phyloP scores from a whole-genome alignment of 2,113 vertebrate species.

The Myotis davidii region DNA sequence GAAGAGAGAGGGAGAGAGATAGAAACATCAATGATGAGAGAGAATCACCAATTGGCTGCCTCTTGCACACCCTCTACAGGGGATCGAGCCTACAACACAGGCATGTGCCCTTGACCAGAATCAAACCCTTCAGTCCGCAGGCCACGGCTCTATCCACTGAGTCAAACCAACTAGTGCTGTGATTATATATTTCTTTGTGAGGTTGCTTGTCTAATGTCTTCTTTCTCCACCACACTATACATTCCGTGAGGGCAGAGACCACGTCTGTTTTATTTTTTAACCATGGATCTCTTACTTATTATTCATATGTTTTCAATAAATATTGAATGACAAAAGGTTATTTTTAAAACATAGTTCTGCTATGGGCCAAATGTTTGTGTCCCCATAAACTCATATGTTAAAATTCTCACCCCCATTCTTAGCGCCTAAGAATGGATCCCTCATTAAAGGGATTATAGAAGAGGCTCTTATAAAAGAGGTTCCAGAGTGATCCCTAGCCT shows the following conservation, averaged over 20 bases:
- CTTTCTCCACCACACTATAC: neutral
- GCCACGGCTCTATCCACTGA: too few species aligned
- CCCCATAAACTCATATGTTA: neutral
- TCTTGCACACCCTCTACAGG: too few species aligned
- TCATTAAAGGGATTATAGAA: neutral
- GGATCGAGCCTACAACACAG: too few species aligned
- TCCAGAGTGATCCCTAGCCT: neutral
- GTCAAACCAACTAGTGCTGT: neutral
- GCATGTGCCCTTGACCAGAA: too few species aligned
- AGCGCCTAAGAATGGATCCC: neutral
- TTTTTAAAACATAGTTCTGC: conserved; percentile 22
- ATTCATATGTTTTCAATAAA: neutral
- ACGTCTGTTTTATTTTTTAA: conserved; percentile 11
- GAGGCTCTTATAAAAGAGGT: neutral
- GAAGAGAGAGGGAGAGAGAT: too few species aligned
- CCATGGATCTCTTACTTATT: neutral
- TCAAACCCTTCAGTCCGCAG: too few species aligned
- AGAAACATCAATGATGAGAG: too few species aligned
- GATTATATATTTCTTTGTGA: neutral
- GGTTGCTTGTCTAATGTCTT: neutral
- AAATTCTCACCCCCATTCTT: neutral
- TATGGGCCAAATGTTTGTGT: neutral
- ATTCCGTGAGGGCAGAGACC: neutral
- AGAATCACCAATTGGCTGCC: too few species aligned
- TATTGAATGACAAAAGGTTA: neutral